Evolutionary conservation across 1,140 invertebrate genomes (phyloP).

Genomic region (Drosophila nigrodunni): DNA sequence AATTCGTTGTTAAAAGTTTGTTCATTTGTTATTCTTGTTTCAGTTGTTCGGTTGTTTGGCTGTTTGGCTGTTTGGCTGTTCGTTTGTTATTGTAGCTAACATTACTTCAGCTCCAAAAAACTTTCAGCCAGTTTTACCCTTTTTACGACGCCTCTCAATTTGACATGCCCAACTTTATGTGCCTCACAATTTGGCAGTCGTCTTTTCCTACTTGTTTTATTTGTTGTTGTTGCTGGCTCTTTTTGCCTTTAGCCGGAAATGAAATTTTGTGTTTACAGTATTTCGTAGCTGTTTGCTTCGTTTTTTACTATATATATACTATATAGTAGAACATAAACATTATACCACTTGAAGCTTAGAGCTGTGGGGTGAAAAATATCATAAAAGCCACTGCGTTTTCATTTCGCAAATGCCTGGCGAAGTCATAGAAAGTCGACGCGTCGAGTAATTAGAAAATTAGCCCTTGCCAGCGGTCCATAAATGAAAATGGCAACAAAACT

Average conservation of each 20-base stretch:
- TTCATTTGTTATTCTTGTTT: slow-evolving; percentile 37
- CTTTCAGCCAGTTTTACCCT: slow-evolving; percentile 37
- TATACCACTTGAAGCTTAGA: slow-evolving; percentile 23
- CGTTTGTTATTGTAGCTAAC: slow-evolving; percentile 22
- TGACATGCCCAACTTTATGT: slow-evolving; percentile 68
- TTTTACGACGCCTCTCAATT: slow-evolving; percentile 46
- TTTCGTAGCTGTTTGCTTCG: slow-evolving; percentile 14
- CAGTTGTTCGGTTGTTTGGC: slow-evolving; percentile 12
- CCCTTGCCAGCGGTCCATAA: slow-evolving; percentile 73
- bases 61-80: slow-evolving; percentile 14
- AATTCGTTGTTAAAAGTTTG: slow-evolving; percentile 44
- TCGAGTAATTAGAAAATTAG: slow-evolving; percentile 79
- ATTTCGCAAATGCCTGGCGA: slow-evolving; percentile 58
- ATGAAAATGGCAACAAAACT: slow-evolving; percentile 40
- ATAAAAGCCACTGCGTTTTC: slow-evolving; percentile 64
- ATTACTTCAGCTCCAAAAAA: slow-evolving; percentile 60
- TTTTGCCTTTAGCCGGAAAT: slow-evolving; percentile 27
- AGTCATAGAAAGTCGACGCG: slow-evolving; percentile 77
- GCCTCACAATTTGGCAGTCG: slow-evolving; percentile 53
- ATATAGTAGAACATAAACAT: slow-evolving; percentile 20
- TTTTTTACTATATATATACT: not conserved
- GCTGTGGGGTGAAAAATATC: not conserved
- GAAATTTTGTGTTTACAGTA: slow-evolving; percentile 50
- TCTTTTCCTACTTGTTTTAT: slow-evolving; percentile 32
- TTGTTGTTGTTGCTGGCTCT: slow-evolving; percentile 1